Percentiles rank a stretch among this genome's conserved stretches.
phyloP scores from a whole-genome alignment of 2,888 invertebrate species.

The Orthosia gothica region DNA sequence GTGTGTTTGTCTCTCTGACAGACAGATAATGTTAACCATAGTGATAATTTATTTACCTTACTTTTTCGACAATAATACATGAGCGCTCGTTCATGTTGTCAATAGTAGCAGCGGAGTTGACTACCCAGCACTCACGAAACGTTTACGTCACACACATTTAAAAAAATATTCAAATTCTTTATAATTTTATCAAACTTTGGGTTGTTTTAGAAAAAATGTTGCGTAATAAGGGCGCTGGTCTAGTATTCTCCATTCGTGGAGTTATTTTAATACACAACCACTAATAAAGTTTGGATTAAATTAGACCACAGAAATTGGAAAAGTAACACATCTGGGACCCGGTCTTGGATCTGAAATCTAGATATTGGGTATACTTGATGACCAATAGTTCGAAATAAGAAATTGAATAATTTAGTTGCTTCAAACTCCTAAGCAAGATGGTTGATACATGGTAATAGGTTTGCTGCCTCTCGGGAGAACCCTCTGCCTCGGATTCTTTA shows the following conservation, averaged over 20 bases:
- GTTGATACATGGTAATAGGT: not conserved
- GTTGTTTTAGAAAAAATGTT: no score
- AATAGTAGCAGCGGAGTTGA: not conserved
- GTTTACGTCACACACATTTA: no score
- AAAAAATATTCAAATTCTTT: no score
- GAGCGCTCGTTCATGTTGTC: not conserved
- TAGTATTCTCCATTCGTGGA: no score
- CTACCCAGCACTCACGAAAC: no score
- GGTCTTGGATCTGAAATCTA: not conserved
- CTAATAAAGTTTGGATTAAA: not conserved
- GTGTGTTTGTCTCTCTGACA: no score
- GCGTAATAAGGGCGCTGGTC: no score
- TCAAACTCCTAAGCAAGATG: not conserved
- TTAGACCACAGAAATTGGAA: not conserved
- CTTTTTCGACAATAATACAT: no score
- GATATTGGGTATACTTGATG: not conserved
- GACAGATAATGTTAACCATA: no score
- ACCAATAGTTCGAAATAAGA: not conserved
- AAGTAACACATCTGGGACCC: not conserved
- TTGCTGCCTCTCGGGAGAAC: not conserved
- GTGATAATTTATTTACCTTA: not conserved
- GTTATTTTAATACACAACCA: not conserved
- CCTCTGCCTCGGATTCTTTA: conserved; percentile 1
- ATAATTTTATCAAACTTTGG: no score
- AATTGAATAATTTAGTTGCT: conserved; percentile 11